These are phyloP conservation scores for Neoaliturus tenellus DNA, from an alignment of 2,888 invertebrate genomes.

Conservation along the genomic window DNA sequence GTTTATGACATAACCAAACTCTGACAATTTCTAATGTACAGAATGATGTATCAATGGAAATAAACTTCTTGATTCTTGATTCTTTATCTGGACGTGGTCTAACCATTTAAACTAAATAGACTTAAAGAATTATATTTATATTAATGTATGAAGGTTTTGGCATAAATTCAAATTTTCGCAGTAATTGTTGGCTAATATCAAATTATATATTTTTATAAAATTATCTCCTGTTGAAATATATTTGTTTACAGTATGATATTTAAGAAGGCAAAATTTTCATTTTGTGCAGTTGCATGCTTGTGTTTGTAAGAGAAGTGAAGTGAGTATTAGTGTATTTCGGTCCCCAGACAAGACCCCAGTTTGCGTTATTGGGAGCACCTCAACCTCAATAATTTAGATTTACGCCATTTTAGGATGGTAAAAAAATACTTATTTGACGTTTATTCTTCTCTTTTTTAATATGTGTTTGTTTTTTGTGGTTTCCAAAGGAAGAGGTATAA, in stretches of 20 bases:
- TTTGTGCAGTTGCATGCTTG: not conserved
- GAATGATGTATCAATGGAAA: too few relatives aligned
- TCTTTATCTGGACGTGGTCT: too few relatives aligned
- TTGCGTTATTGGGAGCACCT: constrained; percentile 35
- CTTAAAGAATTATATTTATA: too few relatives aligned
- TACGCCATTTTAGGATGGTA: constrained; percentile 26
- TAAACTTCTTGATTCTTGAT: too few relatives aligned
- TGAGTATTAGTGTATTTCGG: constrained; percentile 19
- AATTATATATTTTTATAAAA: too few relatives aligned
- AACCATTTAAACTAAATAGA: too few relatives aligned
- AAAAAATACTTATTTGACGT: not conserved
- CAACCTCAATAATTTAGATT: constrained; percentile 19
- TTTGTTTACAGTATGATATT: not conserved
- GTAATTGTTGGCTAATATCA: too few relatives aligned
- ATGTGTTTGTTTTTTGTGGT: constrained; percentile 1
- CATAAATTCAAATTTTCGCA: too few relatives aligned
- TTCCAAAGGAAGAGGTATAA: not conserved
- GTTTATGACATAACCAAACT: too few relatives aligned
- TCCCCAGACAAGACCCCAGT: constrained; percentile 25
- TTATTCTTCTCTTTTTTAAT: not conserved
- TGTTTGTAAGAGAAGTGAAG: not conserved
- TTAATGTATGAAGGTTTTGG: too few relatives aligned
- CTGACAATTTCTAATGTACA: too few relatives aligned
- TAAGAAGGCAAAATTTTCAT: not conserved
- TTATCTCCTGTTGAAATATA: too few relatives aligned